Evolutionary conservation across 2,888 invertebrate species (phyloP).

Genomic region (Azorinus chamasolen): DNA sequence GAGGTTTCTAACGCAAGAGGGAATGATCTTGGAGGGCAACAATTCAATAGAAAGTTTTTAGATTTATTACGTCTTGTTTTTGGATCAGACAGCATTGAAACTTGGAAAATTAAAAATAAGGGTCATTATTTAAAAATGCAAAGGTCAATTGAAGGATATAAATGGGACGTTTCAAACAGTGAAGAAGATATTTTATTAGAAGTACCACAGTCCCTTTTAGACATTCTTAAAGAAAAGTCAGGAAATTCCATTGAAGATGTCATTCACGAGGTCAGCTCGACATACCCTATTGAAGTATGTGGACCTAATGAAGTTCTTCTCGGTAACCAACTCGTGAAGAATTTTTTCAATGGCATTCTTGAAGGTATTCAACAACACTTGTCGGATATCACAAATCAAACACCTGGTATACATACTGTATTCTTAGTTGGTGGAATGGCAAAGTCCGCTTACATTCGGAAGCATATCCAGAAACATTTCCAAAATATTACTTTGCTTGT

Average conservation of each 20-base stretch:
- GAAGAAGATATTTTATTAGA: conserved; percentile 7
- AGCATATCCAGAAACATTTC: conserved; percentile 13
- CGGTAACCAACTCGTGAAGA: conserved; percentile 9
- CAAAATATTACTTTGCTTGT: conserved; percentile 1
- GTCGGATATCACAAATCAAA: background rate
- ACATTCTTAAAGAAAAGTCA: background rate
- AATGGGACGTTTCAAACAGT: conserved; percentile 15
- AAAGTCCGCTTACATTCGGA: conserved; percentile 15
- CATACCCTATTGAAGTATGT: conserved; percentile 1
- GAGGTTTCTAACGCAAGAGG: conserved; percentile 24
- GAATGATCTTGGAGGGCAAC: conserved; percentile 19
- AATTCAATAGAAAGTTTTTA: conserved; percentile 18
- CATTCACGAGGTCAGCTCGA: background rate
- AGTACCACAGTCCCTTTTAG: conserved; percentile 14
- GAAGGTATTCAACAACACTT: background rate
- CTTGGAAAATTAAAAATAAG: conserved; percentile 3
- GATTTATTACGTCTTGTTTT: conserved; percentile 18
- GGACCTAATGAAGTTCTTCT: conserved; percentile 11
- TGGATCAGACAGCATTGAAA: background rate
- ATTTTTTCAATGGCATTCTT: conserved; percentile 10
- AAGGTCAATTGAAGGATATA: conserved; percentile 26
- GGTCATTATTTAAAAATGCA: conserved; percentile 18
- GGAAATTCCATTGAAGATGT: conserved; percentile 3
- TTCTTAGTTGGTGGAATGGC: conserved; percentile 33
- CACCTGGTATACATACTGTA: conserved; percentile 12